Evolutionary conservation across 2,797 vertebrate genomes (phyloP).

Genomic region (Hozukius guyotensis): DNA sequence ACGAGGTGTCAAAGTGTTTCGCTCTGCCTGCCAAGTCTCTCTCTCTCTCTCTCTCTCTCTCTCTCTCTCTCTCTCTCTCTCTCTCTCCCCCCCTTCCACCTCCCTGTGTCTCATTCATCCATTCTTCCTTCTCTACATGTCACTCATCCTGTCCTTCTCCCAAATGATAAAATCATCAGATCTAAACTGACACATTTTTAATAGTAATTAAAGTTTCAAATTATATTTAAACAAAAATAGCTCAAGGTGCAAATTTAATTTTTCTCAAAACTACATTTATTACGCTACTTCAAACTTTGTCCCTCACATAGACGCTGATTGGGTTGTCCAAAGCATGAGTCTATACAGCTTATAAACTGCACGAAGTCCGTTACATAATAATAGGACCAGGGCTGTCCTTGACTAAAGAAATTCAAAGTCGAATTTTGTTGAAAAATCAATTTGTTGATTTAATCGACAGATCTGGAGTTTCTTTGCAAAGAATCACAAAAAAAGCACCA

Average conservation of each 20-base stretch:
- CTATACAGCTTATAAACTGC: no score
- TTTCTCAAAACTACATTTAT: not conserved
- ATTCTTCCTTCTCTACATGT: not conserved
- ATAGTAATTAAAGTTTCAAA: no score
- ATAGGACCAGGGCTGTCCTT: no score
- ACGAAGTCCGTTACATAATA: no score
- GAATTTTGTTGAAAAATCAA: no score
- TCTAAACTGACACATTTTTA: not conserved
- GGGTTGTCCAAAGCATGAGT: no score
- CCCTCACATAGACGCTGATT: not conserved
- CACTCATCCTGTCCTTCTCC: not conserved
- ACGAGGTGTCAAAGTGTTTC: conserved; percentile 60
- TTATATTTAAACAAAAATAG: no score
- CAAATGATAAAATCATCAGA: not conserved
- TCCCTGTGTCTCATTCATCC: not conserved
- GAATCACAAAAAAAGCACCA: no score
- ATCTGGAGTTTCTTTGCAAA: no score
- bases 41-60: not conserved
- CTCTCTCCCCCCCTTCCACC: not conserved
- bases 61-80: not conserved
- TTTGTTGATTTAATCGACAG: no score
- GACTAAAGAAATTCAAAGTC: no score
- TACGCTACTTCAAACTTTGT: not conserved
- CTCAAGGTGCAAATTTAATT: not conserved
- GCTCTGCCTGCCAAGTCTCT: conserved; percentile 38